These are phyloP conservation scores for Smittia sp. DNA, from an alignment of 2,888 invertebrate species.

Conservation along the genomic window DNA sequence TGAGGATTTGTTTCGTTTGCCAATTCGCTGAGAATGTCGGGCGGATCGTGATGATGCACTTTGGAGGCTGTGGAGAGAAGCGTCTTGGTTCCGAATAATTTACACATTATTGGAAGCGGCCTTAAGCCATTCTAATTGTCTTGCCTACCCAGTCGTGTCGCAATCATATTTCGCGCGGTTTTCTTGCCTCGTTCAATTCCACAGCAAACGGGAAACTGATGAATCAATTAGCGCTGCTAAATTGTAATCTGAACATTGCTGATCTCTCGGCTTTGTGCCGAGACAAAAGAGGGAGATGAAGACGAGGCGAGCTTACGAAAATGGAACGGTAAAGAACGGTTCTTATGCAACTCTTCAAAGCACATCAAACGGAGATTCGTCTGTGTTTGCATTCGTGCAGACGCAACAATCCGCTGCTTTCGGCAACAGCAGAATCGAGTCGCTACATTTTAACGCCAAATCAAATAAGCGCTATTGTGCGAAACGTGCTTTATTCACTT, in stretches of 20 bases:
- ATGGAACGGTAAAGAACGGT: conserved; percentile 35
- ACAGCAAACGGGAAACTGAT: conserved; percentile 37
- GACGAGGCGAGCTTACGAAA: neutral
- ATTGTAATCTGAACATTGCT: conserved; percentile 17
- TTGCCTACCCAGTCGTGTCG: neutral
- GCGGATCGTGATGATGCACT: conserved; percentile 3
- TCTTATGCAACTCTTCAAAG: conserved; percentile 35
- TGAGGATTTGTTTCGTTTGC: neutral
- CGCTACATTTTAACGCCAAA: conserved; percentile 5
- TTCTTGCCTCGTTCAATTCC: conserved; percentile 16
- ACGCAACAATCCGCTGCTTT: conserved; percentile 1
- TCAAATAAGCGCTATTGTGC: conserved; percentile 7
- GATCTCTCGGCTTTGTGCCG: neutral
- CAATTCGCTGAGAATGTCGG: neutral
- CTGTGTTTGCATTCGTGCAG: neutral
- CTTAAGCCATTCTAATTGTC: conserved; percentile 19
- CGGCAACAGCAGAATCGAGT: neutral
- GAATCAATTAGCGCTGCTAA: conserved; percentile 35
- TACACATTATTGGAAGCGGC: neutral
- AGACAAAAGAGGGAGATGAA: conserved; percentile 1
- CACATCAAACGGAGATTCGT: conserved; percentile 17
- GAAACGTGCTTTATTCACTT: conserved; percentile 1
- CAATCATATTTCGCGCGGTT: neutral
- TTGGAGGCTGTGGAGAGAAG: neutral
- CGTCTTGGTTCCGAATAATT: neutral